Conservation (phyloP, 2,797 vertebrate genomes). For the Gobionotothen gibberifrons region DNA sequence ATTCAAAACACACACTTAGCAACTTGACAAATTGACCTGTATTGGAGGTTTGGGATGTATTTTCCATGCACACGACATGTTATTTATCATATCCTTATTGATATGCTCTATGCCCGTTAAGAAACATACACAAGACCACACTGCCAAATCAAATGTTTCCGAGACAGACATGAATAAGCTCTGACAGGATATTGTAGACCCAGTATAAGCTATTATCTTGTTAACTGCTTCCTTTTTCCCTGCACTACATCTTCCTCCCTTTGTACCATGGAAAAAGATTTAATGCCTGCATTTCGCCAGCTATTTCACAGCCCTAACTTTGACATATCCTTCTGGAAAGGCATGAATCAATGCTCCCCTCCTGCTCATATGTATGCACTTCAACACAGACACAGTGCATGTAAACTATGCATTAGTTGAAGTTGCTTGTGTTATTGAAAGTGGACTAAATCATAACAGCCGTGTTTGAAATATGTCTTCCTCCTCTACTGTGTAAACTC, state of each 20-base stretch:
- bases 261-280: slow-evolving; percentile 3
- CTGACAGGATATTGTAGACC: slow-evolving; percentile 7
- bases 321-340: background rate
- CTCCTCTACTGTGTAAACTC: background rate
- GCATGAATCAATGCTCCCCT: background rate
- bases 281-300: background rate
- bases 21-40: slow-evolving; percentile 12
- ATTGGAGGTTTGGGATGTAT: background rate
- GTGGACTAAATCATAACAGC: background rate
- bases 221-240: slow-evolving; percentile 3
- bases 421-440: background rate
- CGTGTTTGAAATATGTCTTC: background rate
- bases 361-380: background rate
- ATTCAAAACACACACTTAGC: slow-evolving; percentile 21
- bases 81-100: slow-evolving; percentile 32
- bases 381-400: background rate
- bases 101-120: slow-evolving; percentile 7
- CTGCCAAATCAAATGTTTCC: slow-evolving; percentile 21
- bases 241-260: background rate
- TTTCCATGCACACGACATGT: background rate
- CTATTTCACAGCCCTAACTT: slow-evolving; percentile 1
- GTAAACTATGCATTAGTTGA: background rate
- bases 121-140: background rate
- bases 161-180: slow-evolving; percentile 27
- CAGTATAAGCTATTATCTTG: background rate